phyloP scores from a whole-genome alignment of 1,140 invertebrate species.

The Whitmania pigra region DNA sequence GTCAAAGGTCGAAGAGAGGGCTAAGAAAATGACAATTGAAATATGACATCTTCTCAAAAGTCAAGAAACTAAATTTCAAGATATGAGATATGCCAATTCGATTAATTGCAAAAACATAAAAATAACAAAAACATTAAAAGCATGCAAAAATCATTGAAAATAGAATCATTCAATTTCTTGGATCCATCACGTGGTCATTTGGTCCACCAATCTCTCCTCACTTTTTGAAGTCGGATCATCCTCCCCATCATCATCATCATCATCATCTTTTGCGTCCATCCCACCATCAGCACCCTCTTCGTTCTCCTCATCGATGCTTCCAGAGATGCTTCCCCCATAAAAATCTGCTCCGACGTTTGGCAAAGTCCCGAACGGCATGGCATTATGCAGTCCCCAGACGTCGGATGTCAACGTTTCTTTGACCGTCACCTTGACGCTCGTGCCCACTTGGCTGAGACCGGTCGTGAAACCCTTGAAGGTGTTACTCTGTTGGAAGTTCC shows the following conservation, averaged over 20 bases:
- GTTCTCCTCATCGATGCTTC: not conserved
- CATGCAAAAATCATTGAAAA: not conserved
- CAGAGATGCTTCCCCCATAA: constrained; percentile 4
- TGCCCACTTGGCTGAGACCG: constrained; percentile 8
- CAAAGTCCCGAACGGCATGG: too few species aligned
- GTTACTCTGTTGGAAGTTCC: not conserved
- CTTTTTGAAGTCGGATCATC: not conserved
- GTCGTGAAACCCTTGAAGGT: constrained; percentile 13
- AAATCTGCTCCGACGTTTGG: not conserved
- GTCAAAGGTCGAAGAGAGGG: too few species aligned
- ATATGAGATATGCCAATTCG: too few species aligned
- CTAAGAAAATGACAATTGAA: too few species aligned
- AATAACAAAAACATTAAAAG: not conserved
- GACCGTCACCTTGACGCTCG: constrained; percentile 1
- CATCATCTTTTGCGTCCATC: not conserved
- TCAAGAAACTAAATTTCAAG: not conserved
- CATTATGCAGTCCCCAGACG: not conserved
- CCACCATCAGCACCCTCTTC: constrained; percentile 4
- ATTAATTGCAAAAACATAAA: not conserved
- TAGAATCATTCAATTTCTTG: not conserved
- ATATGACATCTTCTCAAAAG: not conserved
- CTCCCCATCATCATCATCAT: not conserved
- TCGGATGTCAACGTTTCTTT: constrained; percentile 7
- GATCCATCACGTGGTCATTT: not conserved
- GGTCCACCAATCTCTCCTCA: not conserved